These are phyloP conservation scores for Aurelia sp. DNA, from an alignment of 30 jellyfish, hydroid and myxozoan species.

Conservation along the genomic window DNA sequence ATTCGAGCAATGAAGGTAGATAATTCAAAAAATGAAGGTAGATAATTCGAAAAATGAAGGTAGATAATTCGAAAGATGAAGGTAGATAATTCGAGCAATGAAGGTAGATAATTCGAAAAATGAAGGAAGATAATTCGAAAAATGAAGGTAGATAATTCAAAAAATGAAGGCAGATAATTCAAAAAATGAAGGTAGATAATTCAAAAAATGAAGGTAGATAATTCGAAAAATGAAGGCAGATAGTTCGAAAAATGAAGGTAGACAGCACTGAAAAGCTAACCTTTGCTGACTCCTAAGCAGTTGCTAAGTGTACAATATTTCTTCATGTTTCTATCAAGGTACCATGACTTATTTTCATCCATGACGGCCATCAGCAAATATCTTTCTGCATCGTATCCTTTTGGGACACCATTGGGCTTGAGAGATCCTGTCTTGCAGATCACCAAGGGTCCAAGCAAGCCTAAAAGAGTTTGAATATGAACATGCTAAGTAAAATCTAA, in stretches of 20 bases:
- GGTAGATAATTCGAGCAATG: not conserved
- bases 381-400: constrained; percentile 57
- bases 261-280: not conserved
- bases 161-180: not conserved
- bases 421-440: constrained; percentile 66
- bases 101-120: too few relatives aligned
- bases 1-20: too few relatives aligned
- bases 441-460: constrained; percentile 71
- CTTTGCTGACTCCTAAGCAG: constrained; percentile 55
- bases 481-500: not conserved
- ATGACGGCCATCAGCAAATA: constrained; percentile 57
- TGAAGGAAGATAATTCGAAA: too few relatives aligned
- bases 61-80: not conserved
- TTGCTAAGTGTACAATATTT: constrained; percentile 24
- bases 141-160: not conserved
- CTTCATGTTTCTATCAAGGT: constrained; percentile 61
- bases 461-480: not conserved
- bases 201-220: not conserved
- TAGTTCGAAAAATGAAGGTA: not conserved
- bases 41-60: too few relatives aligned
- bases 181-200: not conserved
- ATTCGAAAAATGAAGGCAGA: not conserved
- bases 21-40: not conserved
- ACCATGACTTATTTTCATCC: constrained; percentile 79
- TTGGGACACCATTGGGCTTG: constrained; percentile 46